Base-by-base conservation (phyloP, 2,888 invertebrate species). In the Aradus depressus region DNA sequence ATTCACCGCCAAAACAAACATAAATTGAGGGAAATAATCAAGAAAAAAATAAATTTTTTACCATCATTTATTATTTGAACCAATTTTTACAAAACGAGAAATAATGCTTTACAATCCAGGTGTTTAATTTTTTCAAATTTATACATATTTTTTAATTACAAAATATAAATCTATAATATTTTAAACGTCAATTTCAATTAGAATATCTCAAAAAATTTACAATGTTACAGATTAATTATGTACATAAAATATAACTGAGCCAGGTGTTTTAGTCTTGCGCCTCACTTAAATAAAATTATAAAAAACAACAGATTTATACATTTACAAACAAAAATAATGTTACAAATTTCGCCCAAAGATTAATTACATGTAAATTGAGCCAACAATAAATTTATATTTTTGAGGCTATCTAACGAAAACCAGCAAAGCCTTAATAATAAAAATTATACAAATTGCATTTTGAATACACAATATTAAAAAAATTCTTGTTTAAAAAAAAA, bases 191-290 rank as follows among this genome's bases (percentile, higher is more conserved):
- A n/a, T n/a, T n/a, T n/a, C n/a, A n/a, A n/a, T n/a, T n/a, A n/a
- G n/a, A 21, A 44, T 44, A 44, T 44, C 44, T 44, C 44, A 35
- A 44, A 44, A n/a, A n/a, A 44, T 44, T 35, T 44, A 44, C 44
- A 44, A 44, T 44, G 44, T 44, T 31, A 34, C 26, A 31, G 25
- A 44, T 44, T 34, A 44, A n/a, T 16, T 44, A 44, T 44, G 35
- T 44, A 44, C 44, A 44, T n/a, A n/a, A 44, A 19, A 23, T 31
- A 18, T 23, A 31, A 16, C 35, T 44, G 44, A 44, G 44, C 44
- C 32, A 23, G 35, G 32, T 35, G 22, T 32, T n/a, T n/a, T 31
- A 44, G 44, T 44, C 44, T 44, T 44, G 28, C 35, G 35, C 44
- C 35, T 44, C 44, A 32, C 32, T 35, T 35, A 44, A 34, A 31